Percentiles rank a stretch among this genome's conserved stretches.
Conservation (phyloP, 2,113 vertebrate species). For the Toxotes jaculatrix region DNA sequence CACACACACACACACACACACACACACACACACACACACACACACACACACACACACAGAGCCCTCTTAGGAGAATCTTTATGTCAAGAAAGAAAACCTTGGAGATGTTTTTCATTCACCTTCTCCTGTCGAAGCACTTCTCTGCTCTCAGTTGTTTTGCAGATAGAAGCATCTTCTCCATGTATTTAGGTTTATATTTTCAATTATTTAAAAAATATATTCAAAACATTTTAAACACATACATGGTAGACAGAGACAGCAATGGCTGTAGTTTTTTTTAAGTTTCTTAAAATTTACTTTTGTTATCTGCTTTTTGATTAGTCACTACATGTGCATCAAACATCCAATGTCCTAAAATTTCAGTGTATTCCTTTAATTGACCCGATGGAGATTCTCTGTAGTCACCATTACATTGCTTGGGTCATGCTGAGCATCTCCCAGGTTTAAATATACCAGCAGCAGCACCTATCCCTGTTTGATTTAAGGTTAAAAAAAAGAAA, state of each 20-base stretch:
- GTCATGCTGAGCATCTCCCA: background rate
- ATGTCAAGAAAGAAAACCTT: constrained; percentile 30
- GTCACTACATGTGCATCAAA: background rate
- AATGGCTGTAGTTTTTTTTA: background rate
- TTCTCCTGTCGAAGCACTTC: constrained; percentile 2
- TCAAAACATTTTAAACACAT: background rate
- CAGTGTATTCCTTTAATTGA: no score
- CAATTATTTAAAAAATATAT: background rate
- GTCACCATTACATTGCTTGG: background rate
- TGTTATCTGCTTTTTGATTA: constrained; percentile 4
- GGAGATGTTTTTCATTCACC: constrained; percentile 44
- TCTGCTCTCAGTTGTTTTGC: constrained; percentile 19
- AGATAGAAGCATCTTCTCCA: constrained; percentile 13
- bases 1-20: constrained; percentile 20
- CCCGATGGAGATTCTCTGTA: background rate
- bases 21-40: constrained; percentile 21
- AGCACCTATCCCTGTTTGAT: background rate
- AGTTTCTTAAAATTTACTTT: background rate
- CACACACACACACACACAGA: constrained; percentile 18
- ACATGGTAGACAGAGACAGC: background rate
- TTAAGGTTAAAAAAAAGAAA: background rate
- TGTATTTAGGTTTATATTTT: background rate
- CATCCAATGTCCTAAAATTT: background rate
- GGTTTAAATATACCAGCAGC: background rate
- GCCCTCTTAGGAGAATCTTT: constrained; percentile 27